phyloP scores from a whole-genome alignment of 2,888 invertebrate species.

The Crossocerus cetratus region DNA sequence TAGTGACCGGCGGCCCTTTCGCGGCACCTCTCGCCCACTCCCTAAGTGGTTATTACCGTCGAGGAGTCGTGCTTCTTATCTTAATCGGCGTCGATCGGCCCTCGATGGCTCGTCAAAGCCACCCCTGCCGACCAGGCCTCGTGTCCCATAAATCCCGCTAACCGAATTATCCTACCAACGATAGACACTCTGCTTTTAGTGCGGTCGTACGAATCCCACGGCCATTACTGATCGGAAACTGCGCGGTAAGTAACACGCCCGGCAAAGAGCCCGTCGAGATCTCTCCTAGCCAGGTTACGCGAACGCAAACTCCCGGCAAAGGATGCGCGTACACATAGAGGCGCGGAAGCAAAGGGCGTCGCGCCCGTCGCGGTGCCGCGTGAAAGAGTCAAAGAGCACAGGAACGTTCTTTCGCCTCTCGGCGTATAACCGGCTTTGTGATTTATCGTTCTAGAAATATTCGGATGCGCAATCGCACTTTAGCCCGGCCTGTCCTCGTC shows the following conservation, averaged over 20 bases:
- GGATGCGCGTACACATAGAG: neutral
- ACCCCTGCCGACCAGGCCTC: neutral
- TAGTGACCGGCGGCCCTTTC: neutral
- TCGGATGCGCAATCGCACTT: constrained; percentile 33
- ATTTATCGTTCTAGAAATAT: constrained; percentile 48
- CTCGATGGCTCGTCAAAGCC: neutral
- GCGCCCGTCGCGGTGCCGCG: neutral
- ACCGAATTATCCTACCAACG: neutral
- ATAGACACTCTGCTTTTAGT: no score
- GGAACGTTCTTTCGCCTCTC: neutral
- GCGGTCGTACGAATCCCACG: no score
- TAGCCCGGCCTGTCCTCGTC: constrained; percentile 13
- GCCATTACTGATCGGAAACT: neutral
- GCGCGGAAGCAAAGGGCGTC: neutral
- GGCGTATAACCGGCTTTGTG: constrained; percentile 28
- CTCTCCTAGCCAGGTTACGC: no score
- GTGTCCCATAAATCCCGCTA: neutral
- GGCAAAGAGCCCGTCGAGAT: neutral
- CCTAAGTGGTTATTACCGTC: neutral
- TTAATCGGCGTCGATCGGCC: neutral
- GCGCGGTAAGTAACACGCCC: neutral
- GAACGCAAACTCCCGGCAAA: no score
- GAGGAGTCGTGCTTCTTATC: neutral
- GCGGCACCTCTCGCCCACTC: neutral
- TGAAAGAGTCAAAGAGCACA: constrained; percentile 13